Conservation (phyloP, 2,113 vertebrate genomes). For the Mormyrus iriodes region DNA sequence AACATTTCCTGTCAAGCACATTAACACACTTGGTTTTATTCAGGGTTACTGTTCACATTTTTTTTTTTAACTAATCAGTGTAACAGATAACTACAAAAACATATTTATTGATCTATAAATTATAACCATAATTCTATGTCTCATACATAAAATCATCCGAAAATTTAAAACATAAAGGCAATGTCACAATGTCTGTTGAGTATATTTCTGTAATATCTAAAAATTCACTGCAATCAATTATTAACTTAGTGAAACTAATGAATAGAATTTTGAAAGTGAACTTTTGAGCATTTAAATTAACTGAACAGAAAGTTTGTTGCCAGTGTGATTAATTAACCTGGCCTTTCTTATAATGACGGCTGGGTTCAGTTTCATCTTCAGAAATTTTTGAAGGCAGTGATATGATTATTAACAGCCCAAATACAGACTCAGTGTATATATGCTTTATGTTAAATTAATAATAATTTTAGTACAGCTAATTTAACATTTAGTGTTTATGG, state of each 20-base stretch:
- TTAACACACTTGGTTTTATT: neutral
- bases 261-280: neutral
- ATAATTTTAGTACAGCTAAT: neutral
- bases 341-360: neutral
- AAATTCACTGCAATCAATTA: neutral
- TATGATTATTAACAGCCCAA: neutral
- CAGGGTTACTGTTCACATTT: neutral
- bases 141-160: neutral
- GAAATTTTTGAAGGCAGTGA: neutral
- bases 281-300: neutral
- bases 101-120: no score
- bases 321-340: neutral
- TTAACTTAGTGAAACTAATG: neutral
- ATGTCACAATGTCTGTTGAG: neutral
- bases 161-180: neutral
- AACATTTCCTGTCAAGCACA: neutral
- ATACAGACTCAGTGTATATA: neutral
- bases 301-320: neutral
- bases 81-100: neutral
- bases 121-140: neutral
- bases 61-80: neutral
- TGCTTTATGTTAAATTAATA: neutral
- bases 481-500: neutral
- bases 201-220: neutral
- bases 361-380: neutral